phyloP scores from a whole-genome alignment of 2,113 vertebrate genomes.

The Steatornis caripensis region DNA sequence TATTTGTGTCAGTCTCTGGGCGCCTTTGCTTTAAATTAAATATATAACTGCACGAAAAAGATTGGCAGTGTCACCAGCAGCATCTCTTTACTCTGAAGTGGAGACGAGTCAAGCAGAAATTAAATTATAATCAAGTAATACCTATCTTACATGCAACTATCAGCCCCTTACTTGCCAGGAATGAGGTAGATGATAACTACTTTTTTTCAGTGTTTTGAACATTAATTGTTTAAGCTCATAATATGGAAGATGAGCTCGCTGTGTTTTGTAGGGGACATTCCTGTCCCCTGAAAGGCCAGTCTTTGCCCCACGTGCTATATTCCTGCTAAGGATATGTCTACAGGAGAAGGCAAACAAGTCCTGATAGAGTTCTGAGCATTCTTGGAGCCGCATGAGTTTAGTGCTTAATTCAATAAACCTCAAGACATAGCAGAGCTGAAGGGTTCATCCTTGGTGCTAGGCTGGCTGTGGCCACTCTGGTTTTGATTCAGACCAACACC shows the following conservation, averaged over 20 bases:
- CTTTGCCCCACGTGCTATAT: neutral
- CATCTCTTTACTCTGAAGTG: neutral
- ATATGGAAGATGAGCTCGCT: neutral
- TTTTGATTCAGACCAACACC: neutral
- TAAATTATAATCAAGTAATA: constrained; percentile 4
- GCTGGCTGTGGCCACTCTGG: neutral
- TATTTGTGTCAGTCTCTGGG: constrained; percentile 28
- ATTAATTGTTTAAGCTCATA: neutral
- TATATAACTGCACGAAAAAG: neutral
- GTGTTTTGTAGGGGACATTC: neutral
- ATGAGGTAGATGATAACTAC: neutral
- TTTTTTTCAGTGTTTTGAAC: neutral
- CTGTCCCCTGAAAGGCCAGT: neutral
- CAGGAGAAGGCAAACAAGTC: neutral
- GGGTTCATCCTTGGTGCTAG: neutral
- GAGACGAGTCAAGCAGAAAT: constrained; percentile 20
- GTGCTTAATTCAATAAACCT: neutral
- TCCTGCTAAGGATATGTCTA: neutral
- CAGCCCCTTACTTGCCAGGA: neutral
- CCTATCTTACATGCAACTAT: neutral
- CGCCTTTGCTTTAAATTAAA: constrained; percentile 34
- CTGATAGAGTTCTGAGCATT: neutral
- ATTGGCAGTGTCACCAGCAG: constrained; percentile 23
- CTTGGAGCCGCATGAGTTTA: neutral
- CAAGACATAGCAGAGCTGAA: neutral